A percentile compares a stretch with the other conserved stretches of the same genome.
phyloP scores from a whole-genome alignment of 2,113 vertebrate genomes.

The Lasiurus borealis region DNA sequence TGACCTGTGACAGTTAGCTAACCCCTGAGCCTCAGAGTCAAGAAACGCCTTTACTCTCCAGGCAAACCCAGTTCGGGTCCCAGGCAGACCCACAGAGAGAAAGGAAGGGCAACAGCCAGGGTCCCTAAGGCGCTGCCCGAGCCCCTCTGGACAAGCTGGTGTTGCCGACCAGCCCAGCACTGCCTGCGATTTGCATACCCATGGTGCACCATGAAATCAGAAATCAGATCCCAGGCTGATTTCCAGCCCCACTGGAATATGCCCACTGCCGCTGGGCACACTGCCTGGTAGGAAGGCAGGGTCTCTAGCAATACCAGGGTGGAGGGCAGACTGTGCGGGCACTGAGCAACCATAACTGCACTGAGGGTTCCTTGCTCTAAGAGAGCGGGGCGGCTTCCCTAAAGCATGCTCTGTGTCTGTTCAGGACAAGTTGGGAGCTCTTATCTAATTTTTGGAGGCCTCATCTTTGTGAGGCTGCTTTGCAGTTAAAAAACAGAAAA shows the following conservation, averaged over 20 bases:
- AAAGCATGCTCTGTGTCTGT: accelerated
- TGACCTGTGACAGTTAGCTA: background rate
- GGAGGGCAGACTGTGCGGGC: accelerated
- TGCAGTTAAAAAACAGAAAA: no score
- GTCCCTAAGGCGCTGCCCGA: constrained; percentile 47
- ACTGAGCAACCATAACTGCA: accelerated
- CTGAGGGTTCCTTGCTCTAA: background rate
- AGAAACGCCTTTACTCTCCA: constrained; percentile 73
- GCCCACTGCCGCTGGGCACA: no score
- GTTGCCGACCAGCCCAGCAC: no score
- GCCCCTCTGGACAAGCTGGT: accelerated
- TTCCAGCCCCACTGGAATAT: background rate
- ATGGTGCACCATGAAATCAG: background rate
- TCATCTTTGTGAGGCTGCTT: accelerated
- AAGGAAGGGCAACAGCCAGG: constrained; percentile 76
- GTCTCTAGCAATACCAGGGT: accelerated
- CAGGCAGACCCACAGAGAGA: constrained; percentile 53
- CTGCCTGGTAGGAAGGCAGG: accelerated
- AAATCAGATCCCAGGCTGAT: background rate
- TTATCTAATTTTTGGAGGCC: background rate
- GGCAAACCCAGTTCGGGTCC: constrained; percentile 64
- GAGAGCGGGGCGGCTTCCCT: accelerated
- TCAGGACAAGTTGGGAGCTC: background rate
- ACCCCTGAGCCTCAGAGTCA: background rate
- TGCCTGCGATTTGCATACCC: constrained; percentile 64